Percentiles rank a stretch among this genome's conserved stretches.
These are phyloP conservation scores for Diachasma alloeum DNA, from an alignment of 1,140 invertebrate species.

Conservation along the genomic window DNA sequence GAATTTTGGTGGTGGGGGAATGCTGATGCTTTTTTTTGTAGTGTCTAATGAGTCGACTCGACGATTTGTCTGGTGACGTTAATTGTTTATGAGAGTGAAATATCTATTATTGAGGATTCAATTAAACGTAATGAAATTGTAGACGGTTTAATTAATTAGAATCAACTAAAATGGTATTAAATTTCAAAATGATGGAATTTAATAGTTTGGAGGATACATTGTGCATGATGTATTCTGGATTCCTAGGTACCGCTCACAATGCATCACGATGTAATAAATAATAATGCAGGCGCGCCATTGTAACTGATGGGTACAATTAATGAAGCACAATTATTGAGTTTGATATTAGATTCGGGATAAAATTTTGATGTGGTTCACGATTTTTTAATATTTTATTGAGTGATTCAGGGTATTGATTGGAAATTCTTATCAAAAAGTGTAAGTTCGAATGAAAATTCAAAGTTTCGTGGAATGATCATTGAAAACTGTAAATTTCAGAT, in stretches of 20 bases:
- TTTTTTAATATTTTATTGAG: too few species aligned
- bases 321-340: not conserved
- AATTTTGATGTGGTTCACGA: too few species aligned
- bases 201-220: not conserved
- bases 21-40: not conserved
- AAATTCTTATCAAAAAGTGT: too few species aligned
- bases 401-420: too few species aligned
- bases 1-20: too few species aligned
- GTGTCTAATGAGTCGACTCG: not conserved
- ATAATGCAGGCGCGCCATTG: not conserved
- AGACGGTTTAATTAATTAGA: not conserved
- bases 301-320: not conserved
- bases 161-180: slow-evolving; percentile 1
- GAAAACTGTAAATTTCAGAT: too few species aligned
- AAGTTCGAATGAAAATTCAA: too few species aligned
- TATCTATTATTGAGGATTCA: not conserved
- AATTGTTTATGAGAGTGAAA: not conserved
- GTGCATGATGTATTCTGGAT: not conserved
- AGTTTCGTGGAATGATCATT: too few species aligned
- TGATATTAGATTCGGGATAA: not conserved
- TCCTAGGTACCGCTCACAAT: not conserved
- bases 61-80: not conserved
- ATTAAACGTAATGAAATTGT: not conserved
- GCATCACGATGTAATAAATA: not conserved
- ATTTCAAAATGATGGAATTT: not conserved